These are phyloP conservation scores for Holacanthus passer DNA, from an alignment of 2,113 vertebrate genomes.

Conservation along the genomic window DNA sequence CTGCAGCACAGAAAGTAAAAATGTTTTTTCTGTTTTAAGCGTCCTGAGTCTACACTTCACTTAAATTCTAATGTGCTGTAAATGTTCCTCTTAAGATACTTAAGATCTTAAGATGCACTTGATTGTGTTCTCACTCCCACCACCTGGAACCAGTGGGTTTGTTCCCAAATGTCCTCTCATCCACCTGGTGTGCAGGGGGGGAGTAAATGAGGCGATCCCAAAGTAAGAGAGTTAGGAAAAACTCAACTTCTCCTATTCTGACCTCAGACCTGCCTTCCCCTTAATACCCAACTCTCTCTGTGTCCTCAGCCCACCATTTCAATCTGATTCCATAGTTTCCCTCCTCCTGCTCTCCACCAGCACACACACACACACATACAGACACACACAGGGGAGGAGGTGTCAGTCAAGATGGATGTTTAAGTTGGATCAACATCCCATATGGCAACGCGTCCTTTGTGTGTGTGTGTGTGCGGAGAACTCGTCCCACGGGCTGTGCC, in stretches of 20 bases:
- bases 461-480: conserved; percentile 36
- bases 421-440: conserved; percentile 69
- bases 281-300: conserved; percentile 18
- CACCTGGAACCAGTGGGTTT: conserved; percentile 58
- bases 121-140: not conserved
- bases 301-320: conserved; percentile 22
- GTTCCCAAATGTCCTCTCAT: conserved; percentile 51
- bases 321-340: conserved; percentile 33
- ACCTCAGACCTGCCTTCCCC: conserved; percentile 40
- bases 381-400: conserved; percentile 52
- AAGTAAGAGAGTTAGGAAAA: conserved; percentile 52
- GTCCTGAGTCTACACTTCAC: not conserved
- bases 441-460: conserved; percentile 57
- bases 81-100: not conserved
- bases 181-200: conserved; percentile 47
- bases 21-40: not conserved
- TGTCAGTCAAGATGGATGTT: conserved; percentile 82
- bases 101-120: conserved; percentile 34
- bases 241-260: conserved; percentile 56
- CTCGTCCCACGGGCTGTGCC: conserved; percentile 61
- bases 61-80: not conserved
- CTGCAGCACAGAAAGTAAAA: not conserved
- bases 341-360: conserved; percentile 14
- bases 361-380: conserved; percentile 26
- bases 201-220: conserved; percentile 71